These are phyloP conservation scores for Leptothorax acervorum DNA, from an alignment of 2,888 invertebrate species.

Conservation along the genomic window DNA sequence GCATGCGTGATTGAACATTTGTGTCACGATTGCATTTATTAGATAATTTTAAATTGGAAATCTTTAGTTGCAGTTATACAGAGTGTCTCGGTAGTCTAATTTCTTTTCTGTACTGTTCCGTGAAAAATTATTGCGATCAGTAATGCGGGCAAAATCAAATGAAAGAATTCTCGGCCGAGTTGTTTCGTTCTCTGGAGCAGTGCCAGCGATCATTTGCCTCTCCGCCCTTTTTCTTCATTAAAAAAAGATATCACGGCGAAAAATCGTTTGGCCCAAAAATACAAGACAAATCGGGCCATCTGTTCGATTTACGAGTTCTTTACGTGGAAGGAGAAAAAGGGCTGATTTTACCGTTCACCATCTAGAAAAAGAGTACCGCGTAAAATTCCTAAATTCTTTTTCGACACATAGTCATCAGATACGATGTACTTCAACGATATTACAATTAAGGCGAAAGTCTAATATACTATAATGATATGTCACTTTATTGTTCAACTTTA, in stretches of 20 bases:
- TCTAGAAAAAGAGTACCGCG: background rate
- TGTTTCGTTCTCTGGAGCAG: background rate
- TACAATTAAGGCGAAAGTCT: background rate
- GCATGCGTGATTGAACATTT: background rate
- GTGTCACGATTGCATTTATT: background rate
- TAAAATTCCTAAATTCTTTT: conserved; percentile 14
- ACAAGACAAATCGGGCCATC: conserved; percentile 43
- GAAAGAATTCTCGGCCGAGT: conserved; percentile 12
- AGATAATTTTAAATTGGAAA: conserved; percentile 19
- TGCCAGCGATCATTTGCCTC: conserved; percentile 10
- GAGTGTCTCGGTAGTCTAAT: background rate
- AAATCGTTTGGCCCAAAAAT: conserved; percentile 18
- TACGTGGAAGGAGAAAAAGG: background rate
- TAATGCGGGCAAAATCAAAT: conserved; percentile 29
- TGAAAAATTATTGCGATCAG: conserved; percentile 8
- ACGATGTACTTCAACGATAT: background rate
- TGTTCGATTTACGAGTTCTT: conserved; percentile 30
- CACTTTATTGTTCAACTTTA: background rate
- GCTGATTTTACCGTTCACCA: background rate
- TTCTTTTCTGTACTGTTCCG: background rate
- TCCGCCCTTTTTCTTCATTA: background rate
- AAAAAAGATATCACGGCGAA: conserved; percentile 13
- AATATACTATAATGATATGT: background rate
- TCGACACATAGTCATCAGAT: background rate
- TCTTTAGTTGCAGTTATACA: background rate